Evolutionary conservation across 2,113 vertebrate species (phyloP).

Genomic region (Aix galericulata): DNA sequence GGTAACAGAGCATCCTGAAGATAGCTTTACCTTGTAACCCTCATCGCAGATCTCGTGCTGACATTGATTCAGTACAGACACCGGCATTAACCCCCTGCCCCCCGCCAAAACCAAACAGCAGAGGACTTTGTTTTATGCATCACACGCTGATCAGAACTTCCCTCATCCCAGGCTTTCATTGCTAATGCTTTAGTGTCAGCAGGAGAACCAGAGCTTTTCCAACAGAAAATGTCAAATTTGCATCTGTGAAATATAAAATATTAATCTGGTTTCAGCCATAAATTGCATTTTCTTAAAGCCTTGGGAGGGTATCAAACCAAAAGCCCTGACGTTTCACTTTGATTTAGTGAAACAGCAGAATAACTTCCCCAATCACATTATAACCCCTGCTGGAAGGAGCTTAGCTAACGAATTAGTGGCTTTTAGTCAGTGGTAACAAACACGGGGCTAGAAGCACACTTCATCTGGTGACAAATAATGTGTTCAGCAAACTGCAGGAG

Average conservation of each 20-base stretch:
- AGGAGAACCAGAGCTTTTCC: background rate
- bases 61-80: background rate
- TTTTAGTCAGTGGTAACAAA: background rate
- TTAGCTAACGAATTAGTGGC: background rate
- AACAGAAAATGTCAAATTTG: background rate
- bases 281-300: background rate
- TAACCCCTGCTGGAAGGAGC: background rate
- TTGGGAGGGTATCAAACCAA: background rate
- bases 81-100: background rate
- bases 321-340: background rate
- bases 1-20: background rate
- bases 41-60: background rate
- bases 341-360: constrained; percentile 6
- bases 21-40: background rate
- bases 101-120: background rate
- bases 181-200: background rate
- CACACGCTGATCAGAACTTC: background rate
- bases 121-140: background rate
- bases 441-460: background rate
- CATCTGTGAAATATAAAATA: background rate
- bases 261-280: background rate
- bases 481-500: background rate
- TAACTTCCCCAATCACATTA: background rate
- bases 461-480: background rate
- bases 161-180: background rate